Conservation (phyloP, 2,888 invertebrate species). For the Polymixis lichenea region DNA sequence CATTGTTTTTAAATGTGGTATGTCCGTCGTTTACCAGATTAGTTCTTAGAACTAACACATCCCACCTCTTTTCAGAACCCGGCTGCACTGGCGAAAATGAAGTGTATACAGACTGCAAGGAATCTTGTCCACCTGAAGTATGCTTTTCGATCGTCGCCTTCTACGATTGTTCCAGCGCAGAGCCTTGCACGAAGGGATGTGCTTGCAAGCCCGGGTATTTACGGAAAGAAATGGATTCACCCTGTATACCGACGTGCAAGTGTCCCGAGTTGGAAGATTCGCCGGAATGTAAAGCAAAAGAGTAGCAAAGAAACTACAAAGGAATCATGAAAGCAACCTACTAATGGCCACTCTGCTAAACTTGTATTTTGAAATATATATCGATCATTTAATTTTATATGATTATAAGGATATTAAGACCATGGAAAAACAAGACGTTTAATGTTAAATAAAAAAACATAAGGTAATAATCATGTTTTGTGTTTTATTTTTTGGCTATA, state of each 20-base stretch:
- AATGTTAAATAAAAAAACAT: no score
- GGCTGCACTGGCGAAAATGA: slow-evolving; percentile 61
- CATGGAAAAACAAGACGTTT: no score
- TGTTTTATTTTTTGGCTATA: no score
- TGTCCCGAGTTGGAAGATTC: slow-evolving; percentile 55
- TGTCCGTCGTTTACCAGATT: no score
- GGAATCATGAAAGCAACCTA: background rate
- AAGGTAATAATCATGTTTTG: no score
- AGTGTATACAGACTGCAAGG: slow-evolving; percentile 61
- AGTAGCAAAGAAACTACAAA: background rate
- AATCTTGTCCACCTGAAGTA: slow-evolving; percentile 68
- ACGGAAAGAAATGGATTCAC: slow-evolving; percentile 34
- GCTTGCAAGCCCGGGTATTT: slow-evolving; percentile 64
- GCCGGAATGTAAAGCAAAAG: background rate
- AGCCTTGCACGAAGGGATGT: slow-evolving; percentile 61
- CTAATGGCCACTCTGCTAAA: background rate
- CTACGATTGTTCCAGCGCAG: slow-evolving; percentile 53
- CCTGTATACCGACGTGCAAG: slow-evolving; percentile 57
- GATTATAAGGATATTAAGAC: background rate
- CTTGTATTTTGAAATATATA: background rate
- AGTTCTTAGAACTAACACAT: no score
- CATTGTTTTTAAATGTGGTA: no score
- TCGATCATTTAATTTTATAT: background rate
- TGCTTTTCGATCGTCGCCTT: slow-evolving; percentile 63
- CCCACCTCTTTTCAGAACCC: slow-evolving; percentile 23